A percentile compares a stretch with the other conserved stretches of the same genome.
These are phyloP conservation scores for Cybosia mesomella DNA, from an alignment of 2,888 invertebrate species.

Conservation along the genomic window DNA sequence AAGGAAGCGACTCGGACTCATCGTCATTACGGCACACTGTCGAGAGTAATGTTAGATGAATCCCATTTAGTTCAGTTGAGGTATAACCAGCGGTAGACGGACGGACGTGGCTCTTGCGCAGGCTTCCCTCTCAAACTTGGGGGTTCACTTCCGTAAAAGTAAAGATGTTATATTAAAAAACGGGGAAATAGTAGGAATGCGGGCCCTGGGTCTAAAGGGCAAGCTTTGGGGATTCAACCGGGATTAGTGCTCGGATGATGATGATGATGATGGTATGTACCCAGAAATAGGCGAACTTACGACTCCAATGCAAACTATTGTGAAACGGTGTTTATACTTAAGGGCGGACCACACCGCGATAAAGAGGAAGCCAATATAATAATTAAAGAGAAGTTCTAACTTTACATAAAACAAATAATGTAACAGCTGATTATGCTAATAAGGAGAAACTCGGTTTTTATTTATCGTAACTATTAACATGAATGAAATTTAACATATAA, in stretches of 20 bases:
- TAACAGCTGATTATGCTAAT: conserved; percentile 3
- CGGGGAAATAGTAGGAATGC: not conserved
- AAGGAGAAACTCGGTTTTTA: not conserved
- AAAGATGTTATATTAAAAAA: not conserved
- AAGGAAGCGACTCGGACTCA: no score
- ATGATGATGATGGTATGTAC: no score
- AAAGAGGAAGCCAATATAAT: not conserved
- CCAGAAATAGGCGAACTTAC: no score
- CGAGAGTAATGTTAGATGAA: no score
- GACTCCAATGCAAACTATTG: not conserved
- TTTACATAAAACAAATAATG: not conserved
- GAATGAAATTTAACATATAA: conserved; percentile 24
- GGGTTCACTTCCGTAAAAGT: no score
- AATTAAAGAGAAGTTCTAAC: not conserved
- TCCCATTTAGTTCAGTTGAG: no score
- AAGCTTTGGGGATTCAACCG: not conserved
- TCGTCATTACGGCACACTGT: no score
- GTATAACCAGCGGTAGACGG: no score
- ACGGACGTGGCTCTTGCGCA: no score
- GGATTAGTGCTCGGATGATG: not conserved
- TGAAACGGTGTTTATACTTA: not conserved
- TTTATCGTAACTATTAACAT: conserved; percentile 10
- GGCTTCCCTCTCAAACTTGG: no score
- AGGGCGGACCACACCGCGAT: not conserved
- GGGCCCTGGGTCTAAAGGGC: not conserved